These are phyloP conservation scores for Phymanthus crucifer DNA, from an alignment of 92 coral and sea anemone genomes.

Conservation along the genomic window DNA sequence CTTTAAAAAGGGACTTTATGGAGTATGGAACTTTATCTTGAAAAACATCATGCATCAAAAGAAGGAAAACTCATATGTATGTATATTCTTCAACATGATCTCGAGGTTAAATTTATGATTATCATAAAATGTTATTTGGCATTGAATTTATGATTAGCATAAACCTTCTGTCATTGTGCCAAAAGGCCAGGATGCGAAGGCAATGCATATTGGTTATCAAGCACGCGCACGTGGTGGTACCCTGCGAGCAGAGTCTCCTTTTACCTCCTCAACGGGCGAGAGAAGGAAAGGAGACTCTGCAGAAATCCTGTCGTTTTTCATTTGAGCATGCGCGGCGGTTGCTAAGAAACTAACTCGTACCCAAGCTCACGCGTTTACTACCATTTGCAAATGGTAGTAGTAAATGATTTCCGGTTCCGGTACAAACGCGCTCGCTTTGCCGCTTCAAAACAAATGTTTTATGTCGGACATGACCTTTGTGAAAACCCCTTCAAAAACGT, in stretches of 20 bases:
- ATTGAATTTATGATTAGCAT: too few relatives aligned
- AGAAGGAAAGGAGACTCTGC: slow-evolving; percentile 18
- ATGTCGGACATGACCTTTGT: neutral
- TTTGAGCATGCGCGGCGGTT: slow-evolving; percentile 18
- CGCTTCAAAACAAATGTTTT: neutral
- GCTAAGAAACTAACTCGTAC: slow-evolving; percentile 10
- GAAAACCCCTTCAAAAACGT: slow-evolving; percentile 6
- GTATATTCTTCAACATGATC: too few relatives aligned
- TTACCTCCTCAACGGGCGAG: too few relatives aligned
- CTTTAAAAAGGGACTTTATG: neutral
- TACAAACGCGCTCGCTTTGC: neutral
- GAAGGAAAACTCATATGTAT: too few relatives aligned
- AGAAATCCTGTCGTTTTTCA: neutral
- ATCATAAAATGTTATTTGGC: too few relatives aligned
- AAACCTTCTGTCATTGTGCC: too few relatives aligned
- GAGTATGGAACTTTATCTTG: neutral
- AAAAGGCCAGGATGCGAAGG: too few relatives aligned
- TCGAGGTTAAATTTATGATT: too few relatives aligned
- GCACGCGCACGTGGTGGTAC: too few relatives aligned
- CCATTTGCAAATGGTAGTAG: too few relatives aligned
- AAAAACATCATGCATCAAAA: neutral
- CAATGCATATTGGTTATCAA: too few relatives aligned
- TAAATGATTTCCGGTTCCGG: slow-evolving; percentile 6
- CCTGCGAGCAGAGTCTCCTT: too few relatives aligned
- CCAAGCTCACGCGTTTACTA: slow-evolving; percentile 1